Percentiles rank a stretch among this genome's conserved stretches.
phyloP scores from a whole-genome alignment of 2,888 invertebrate species.

The Hyposoter dolosus region DNA sequence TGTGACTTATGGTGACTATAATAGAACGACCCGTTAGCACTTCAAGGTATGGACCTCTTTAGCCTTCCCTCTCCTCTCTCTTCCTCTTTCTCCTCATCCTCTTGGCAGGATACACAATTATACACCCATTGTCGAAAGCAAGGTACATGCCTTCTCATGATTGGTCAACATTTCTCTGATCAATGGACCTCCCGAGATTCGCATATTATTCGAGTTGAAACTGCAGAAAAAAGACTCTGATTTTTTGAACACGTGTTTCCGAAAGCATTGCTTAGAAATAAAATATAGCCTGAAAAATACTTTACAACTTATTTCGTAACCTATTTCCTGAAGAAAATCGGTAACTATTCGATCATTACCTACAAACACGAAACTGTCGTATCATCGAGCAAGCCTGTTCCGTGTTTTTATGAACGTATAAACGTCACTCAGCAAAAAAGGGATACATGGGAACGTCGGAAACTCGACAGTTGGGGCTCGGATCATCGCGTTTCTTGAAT shows the following conservation, averaged over 20 bases:
- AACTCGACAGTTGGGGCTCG: constrained; percentile 72
- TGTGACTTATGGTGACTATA: constrained; percentile 84
- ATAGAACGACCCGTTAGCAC: constrained; percentile 77
- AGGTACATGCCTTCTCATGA: constrained; percentile 35
- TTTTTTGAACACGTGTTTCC: not conserved
- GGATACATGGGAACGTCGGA: constrained; percentile 59
- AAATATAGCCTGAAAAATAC: not conserved
- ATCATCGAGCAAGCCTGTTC: constrained; percentile 19
- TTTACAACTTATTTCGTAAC: not conserved
- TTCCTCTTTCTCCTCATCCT: not conserved
- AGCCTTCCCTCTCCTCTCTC: not conserved
- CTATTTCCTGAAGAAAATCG: not conserved
- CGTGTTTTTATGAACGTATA: constrained; percentile 12
- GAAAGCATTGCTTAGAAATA: not conserved
- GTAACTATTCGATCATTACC: not conserved
- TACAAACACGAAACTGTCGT: constrained; percentile 25
- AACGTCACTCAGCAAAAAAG: constrained; percentile 43
- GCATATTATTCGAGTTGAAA: not conserved
- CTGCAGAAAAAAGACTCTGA: not conserved
- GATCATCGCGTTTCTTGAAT: constrained; percentile 70
- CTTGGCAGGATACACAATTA: constrained; percentile 38
- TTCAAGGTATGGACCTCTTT: constrained; percentile 48
- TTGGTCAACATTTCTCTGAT: constrained; percentile 54
- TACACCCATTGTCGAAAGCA: constrained; percentile 31
- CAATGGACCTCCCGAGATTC: constrained; percentile 47